Base-by-base conservation (phyloP, 1,140 invertebrate species). In the Globodera rostochiensis region DNA sequence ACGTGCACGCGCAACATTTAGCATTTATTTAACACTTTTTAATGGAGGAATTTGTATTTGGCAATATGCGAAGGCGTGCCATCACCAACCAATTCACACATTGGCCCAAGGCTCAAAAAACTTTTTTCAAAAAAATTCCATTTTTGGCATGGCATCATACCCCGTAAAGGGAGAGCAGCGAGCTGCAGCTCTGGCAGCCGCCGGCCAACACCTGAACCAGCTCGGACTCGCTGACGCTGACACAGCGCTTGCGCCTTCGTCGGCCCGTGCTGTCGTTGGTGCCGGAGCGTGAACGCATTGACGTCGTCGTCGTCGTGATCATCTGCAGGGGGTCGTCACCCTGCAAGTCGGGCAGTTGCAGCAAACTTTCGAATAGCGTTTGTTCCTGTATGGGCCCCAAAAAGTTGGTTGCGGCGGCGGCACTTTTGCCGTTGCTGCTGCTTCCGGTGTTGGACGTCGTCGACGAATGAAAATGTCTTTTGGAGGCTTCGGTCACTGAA, bases 131-230 rank as follows among this genome's bases (percentile, higher is more conserved):
- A 64, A 64, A 64, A 64, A 19, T 64, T 8, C 57, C 19, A 64
- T 64, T 64, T 19, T 64, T 64, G 57, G 57, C 57, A 15, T 64
- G 57, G 57, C 57, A 21, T 13, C n/a, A 36, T 45, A 71, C 69
- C 69, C 69, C 69, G 69, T 45, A 71, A 0, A 71, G 36, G 8
- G 69, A 77, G 64, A 78, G 66, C 49, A 78, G 21, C n/a, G 76
- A 78, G 49, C 49, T 53, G 25, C 76, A 78, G 49, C 70, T 78
- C 7, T 78, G 50, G 70, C 76, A 78, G 3, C 76, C 70, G 70
- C 49, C 70, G 50, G 76, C 60, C 70, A 78, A 67, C 70, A 78
- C 70, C 21, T 78, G 57, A 25, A 78, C 60, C n/a, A 78, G 19
- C n/a, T 78, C 64, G 21, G 49, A 78, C 70, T 78, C 76, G 70